Percentiles rank a stretch among this genome's conserved stretches.
Conservation (phyloP, 2,888 invertebrate species). For the Toxonevra muliebris region DNA sequence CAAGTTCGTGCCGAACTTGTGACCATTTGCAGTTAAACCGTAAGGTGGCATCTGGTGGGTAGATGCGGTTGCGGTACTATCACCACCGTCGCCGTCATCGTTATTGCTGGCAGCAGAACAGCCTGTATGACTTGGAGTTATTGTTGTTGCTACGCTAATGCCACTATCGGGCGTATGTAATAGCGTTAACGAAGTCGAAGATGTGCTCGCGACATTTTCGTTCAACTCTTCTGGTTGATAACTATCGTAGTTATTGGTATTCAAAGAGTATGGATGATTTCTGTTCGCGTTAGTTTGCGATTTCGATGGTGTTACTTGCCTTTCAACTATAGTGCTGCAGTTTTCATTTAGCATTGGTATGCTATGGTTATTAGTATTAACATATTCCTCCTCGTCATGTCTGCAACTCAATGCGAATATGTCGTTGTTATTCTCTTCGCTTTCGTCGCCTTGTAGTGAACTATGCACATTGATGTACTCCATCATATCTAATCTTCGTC, state of each 20-base stretch:
- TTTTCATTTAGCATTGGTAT: no score
- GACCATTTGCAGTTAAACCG: constrained; percentile 36
- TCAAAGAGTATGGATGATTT: no score
- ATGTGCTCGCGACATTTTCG: background rate
- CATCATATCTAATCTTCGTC: constrained; percentile 22
- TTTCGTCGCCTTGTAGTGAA: constrained; percentile 12
- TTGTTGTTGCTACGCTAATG: constrained; percentile 47
- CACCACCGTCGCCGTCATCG: constrained; percentile 17
- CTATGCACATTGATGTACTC: background rate
- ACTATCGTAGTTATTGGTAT: no score
- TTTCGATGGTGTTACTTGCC: no score
- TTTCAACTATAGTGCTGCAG: no score
- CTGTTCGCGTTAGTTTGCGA: no score
- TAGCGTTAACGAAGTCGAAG: background rate
- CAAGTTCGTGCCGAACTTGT: constrained; percentile 26
- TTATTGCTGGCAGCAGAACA: constrained; percentile 22
- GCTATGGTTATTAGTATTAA: constrained; percentile 4
- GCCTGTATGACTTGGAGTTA: constrained; percentile 40
- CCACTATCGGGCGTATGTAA: constrained; percentile 55
- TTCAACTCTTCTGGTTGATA: no score
- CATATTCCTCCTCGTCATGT: constrained; percentile 26
- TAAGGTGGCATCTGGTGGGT: constrained; percentile 23
- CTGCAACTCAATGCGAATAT: constrained; percentile 27
- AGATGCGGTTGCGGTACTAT: constrained; percentile 26
- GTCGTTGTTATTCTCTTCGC: constrained; percentile 43